A percentile compares a stretch with the other conserved stretches of the same genome.
Evolutionary conservation across 2,888 invertebrate species (phyloP).

Genomic region (Drosophila subquinaria): DNA sequence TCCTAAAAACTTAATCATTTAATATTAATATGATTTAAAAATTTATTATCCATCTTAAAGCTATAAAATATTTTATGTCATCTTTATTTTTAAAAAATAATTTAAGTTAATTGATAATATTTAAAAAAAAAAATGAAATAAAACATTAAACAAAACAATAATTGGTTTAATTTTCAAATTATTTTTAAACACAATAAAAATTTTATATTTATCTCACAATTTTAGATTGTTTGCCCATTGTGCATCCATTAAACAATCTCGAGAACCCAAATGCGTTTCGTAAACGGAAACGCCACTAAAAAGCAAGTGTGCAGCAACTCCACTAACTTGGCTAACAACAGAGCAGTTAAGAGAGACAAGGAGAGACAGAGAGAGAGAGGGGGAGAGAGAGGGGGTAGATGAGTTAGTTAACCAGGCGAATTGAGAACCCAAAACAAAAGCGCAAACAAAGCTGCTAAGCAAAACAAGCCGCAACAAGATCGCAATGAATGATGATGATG

Average conservation of each 20-base stretch:
- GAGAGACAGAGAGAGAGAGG: neutral
- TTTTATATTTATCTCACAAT: too few relatives aligned
- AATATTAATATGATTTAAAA: too few relatives aligned
- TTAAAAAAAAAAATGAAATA: too few relatives aligned
- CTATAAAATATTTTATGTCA: too few relatives aligned
- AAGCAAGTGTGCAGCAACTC: constrained; percentile 18
- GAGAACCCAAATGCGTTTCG: constrained; percentile 52
- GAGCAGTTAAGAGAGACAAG: neutral
- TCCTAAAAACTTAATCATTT: too few relatives aligned
- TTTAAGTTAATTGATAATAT: too few relatives aligned
- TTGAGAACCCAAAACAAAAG: constrained; percentile 69
- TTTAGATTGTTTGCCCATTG: neutral
- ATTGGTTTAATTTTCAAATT: too few relatives aligned
- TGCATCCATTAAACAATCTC: constrained; percentile 39
- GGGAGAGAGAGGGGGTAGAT: neutral
- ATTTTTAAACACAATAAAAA: too few relatives aligned
- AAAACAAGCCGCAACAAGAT: constrained; percentile 68
- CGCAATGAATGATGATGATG: constrained; percentile 41
- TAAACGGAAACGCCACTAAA: constrained; percentile 64
- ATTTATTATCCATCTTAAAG: too few relatives aligned
- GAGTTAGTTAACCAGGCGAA: constrained; percentile 44
- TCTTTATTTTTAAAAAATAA: too few relatives aligned
- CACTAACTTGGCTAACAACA: constrained; percentile 18
- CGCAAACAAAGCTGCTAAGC: constrained; percentile 59
- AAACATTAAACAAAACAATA: too few relatives aligned